phyloP scores from a whole-genome alignment of 2,797 vertebrate species.

The Apogon talboti region DNA sequence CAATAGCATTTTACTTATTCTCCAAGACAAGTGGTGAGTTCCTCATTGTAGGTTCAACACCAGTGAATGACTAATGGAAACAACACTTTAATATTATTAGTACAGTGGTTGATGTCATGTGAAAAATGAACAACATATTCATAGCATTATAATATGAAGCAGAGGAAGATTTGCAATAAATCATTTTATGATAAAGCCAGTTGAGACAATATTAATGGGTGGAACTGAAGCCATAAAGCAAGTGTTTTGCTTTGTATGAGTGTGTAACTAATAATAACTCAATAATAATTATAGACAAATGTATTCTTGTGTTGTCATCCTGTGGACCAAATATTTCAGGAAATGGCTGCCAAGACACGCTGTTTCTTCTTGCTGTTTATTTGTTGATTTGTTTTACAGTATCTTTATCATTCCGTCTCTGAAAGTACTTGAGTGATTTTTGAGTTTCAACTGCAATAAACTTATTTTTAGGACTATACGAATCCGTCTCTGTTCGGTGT shows the following conservation, averaged over 20 bases:
- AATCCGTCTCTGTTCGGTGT: background rate
- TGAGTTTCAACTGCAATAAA: slow-evolving; percentile 81
- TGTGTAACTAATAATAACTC: slow-evolving; percentile 56
- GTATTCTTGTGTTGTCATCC: slow-evolving; percentile 52
- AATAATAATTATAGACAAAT: slow-evolving; percentile 37
- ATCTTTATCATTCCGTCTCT: slow-evolving; percentile 54
- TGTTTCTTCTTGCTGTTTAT: slow-evolving; percentile 34
- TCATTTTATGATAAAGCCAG: slow-evolving; percentile 51
- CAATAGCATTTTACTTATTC: background rate
- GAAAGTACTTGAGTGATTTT: slow-evolving; percentile 61
- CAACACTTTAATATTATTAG: slow-evolving; percentile 8
- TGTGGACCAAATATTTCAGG: slow-evolving; percentile 42
- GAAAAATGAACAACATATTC: slow-evolving; percentile 39
- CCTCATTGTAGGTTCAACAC: slow-evolving; percentile 19
- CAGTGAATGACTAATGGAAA: slow-evolving; percentile 18
- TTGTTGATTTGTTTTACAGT: slow-evolving; percentile 49
- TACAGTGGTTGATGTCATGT: slow-evolving; percentile 40
- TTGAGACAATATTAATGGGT: slow-evolving; percentile 29
- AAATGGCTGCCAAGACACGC: slow-evolving; percentile 52
- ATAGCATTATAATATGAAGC: slow-evolving; percentile 25
- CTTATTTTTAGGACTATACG: slow-evolving; percentile 75
- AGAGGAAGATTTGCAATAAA: slow-evolving; percentile 66
- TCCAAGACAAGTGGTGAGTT: slow-evolving; percentile 1
- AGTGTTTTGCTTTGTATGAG: slow-evolving; percentile 58
- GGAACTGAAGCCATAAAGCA: slow-evolving; percentile 75